A percentile compares a stretch with the other conserved stretches of the same genome.
These are phyloP conservation scores for Sturnira hondurensis DNA, from an alignment of 2,113 vertebrate genomes.

Conservation along the genomic window DNA sequence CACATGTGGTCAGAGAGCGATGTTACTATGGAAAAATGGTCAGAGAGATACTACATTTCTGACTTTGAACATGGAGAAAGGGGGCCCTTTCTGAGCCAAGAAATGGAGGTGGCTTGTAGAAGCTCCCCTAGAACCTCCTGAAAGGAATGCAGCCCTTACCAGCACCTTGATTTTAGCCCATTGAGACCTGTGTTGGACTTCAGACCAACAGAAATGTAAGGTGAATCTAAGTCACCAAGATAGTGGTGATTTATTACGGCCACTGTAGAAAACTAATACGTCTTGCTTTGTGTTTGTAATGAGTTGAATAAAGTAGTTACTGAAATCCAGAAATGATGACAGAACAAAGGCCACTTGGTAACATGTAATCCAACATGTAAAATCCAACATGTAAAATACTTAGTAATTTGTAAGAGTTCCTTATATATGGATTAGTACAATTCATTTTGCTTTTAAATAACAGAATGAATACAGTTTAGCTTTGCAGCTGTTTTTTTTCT, in stretches of 20 bases:
- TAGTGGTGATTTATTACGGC: background rate
- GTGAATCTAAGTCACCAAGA: background rate
- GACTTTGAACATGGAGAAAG: background rate
- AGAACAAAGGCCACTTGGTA: background rate
- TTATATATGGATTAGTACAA: background rate
- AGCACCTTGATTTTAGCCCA: background rate
- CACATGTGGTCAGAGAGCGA: background rate
- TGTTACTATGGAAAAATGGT: background rate
- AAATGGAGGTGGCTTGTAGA: background rate
- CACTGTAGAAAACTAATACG: background rate
- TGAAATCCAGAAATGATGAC: background rate
- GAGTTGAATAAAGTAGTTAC: conserved; percentile 3
- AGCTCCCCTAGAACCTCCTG: background rate
- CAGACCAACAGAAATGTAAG: background rate
- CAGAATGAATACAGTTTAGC: background rate
- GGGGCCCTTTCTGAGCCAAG: background rate
- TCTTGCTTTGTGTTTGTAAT: conserved; percentile 2
- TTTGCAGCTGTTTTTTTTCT: background rate
- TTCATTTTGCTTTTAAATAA: conserved; percentile 12
- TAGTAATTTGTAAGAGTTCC: background rate
- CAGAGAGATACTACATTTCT: background rate
- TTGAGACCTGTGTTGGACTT: background rate
- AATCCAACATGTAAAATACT: background rate
- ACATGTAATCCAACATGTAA: too few species aligned
- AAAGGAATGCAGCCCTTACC: background rate